Evolutionary conservation across 2,888 invertebrate species (phyloP).

Genomic region (Ellobium chinense): DNA sequence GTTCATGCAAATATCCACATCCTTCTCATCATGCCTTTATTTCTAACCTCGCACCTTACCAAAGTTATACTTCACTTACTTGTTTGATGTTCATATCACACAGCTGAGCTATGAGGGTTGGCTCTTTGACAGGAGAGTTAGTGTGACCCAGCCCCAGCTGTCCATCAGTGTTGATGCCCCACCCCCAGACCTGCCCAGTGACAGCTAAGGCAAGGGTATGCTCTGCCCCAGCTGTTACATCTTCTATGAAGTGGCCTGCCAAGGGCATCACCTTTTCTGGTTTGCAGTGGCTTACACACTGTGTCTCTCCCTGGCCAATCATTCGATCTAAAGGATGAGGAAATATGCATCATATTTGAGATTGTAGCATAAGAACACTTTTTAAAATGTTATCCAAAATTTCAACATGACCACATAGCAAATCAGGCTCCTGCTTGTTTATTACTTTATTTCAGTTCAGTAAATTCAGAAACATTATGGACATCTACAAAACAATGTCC

Average conservation of each 20-base stretch:
- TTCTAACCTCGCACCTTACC: no score
- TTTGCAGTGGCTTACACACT: constrained; percentile 80
- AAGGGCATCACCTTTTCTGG: constrained; percentile 82
- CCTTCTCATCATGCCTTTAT: no score
- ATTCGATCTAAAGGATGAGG: constrained; percentile 82
- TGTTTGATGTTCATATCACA: constrained; percentile 82
- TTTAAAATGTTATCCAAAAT: no score
- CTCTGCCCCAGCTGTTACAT: constrained; percentile 84
- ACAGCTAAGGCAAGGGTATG: constrained; percentile 82
- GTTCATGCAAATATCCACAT: no score
- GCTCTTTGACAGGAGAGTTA: constrained; percentile 81
- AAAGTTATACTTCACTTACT: constrained; percentile 69
- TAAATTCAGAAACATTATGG: no score
- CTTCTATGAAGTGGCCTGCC: constrained; percentile 81
- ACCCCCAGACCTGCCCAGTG: constrained; percentile 83
- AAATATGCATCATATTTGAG: no score
- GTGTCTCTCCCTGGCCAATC: constrained; percentile 82
- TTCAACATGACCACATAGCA: no score
- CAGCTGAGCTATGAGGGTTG: constrained; percentile 81
- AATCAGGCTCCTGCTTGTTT: no score
- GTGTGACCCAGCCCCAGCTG: constrained; percentile 83
- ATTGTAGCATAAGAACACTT: no score
- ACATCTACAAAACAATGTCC: no score
- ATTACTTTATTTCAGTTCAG: no score
- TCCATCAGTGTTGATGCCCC: constrained; percentile 85